Percentiles rank a stretch among this genome's conserved stretches.
Evolutionary conservation across 1,140 invertebrate species (phyloP).

Genomic region (Philotrypesis tridentata): DNA sequence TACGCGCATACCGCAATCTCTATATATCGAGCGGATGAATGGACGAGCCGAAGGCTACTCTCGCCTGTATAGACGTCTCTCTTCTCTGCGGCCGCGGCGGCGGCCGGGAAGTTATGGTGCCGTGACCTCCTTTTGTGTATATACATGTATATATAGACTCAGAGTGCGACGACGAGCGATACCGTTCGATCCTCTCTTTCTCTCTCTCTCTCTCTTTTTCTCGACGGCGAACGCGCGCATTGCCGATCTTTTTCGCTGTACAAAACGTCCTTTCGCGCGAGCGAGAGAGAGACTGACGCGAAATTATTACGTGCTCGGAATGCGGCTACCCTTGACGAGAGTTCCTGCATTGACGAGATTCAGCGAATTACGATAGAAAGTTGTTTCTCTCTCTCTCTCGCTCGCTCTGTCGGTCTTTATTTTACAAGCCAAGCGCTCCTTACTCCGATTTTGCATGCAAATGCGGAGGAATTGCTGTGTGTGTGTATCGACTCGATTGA

Average conservation of each 20-base stretch:
- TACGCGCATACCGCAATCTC: too few relatives aligned
- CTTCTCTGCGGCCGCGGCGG: neutral
- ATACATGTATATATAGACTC: neutral
- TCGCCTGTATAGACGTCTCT: neutral
- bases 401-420: too few relatives aligned
- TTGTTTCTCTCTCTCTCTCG: too few relatives aligned
- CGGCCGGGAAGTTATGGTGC: neutral
- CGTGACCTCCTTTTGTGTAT: constrained; percentile 28
- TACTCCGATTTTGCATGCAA: too few relatives aligned
- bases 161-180: constrained; percentile 23
- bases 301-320: constrained; percentile 50
- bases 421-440: too few relatives aligned
- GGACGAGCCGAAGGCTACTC: neutral
- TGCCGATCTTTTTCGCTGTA: neutral
- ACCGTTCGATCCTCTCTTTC: constrained; percentile 26
- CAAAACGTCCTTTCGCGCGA: neutral
- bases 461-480: too few relatives aligned
- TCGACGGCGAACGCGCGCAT: neutral
- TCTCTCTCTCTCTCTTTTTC: constrained; percentile 1
- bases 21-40: constrained; percentile 7
- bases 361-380: neutral
- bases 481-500: too few relatives aligned
- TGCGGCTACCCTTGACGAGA: constrained; percentile 55
- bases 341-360: neutral
- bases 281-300: too few relatives aligned